phyloP scores from a whole-genome alignment of 2,888 invertebrate species.

The Meloe dianella region DNA sequence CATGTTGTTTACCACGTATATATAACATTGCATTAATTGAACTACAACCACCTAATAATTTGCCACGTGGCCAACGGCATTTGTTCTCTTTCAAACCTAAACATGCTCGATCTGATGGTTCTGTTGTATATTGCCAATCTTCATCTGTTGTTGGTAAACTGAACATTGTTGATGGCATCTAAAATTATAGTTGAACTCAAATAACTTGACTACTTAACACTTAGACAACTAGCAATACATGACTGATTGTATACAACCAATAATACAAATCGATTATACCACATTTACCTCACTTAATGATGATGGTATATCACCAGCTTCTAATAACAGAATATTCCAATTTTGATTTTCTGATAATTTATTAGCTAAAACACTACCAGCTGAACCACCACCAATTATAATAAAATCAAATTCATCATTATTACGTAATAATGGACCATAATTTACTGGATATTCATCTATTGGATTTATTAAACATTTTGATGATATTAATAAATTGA shows the following conservation, averaged over 20 bases:
- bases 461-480: slow-evolving; percentile 44
- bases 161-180: slow-evolving; percentile 57
- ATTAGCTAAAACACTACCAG: slow-evolving; percentile 63
- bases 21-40: slow-evolving; percentile 71
- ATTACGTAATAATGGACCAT: slow-evolving; percentile 36
- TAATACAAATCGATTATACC: too few relatives aligned
- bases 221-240: too few relatives aligned
- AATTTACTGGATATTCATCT: slow-evolving; percentile 44
- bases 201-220: slow-evolving; percentile 2
- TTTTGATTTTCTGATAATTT: slow-evolving; percentile 58
- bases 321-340: slow-evolving; percentile 63
- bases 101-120: slow-evolving; percentile 58
- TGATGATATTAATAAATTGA: slow-evolving; percentile 66
- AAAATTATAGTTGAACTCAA: slow-evolving; percentile 27
- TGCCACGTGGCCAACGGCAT: slow-evolving; percentile 66
- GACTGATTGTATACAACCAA: too few relatives aligned
- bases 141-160: slow-evolving; percentile 41
- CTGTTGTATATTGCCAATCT: slow-evolving; percentile 60
- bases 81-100: slow-evolving; percentile 49
- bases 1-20: slow-evolving; percentile 67
- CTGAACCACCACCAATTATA: slow-evolving; percentile 62
- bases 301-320: slow-evolving; percentile 63
- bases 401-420: slow-evolving; percentile 60
- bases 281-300: slow-evolving; percentile 58
- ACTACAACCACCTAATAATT: slow-evolving; percentile 71